Percentiles rank a stretch among this genome's conserved stretches.
Evolutionary conservation across 2,797 vertebrate genomes (phyloP).

Genomic region (Acipenser oxyrinchus): DNA sequence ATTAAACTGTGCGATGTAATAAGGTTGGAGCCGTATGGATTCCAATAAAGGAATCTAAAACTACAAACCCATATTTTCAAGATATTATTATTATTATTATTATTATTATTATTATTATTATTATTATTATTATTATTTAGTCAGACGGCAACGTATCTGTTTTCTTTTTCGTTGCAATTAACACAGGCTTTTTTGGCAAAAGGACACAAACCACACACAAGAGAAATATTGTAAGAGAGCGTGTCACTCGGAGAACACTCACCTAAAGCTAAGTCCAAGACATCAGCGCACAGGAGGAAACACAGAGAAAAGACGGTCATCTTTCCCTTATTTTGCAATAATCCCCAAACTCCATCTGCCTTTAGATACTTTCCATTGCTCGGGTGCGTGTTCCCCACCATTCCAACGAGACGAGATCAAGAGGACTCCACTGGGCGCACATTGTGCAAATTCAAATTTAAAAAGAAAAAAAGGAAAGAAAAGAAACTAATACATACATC

Average conservation of each 20-base stretch:
- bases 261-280: constrained; percentile 71
- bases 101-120: too few species aligned
- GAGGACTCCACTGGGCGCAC: constrained; percentile 58
- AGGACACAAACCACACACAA: too few species aligned
- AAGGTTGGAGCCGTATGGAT: too few species aligned
- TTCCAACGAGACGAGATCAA: constrained; percentile 55
- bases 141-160: too few species aligned
- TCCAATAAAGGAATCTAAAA: too few species aligned
- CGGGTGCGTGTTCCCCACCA: constrained; percentile 65
- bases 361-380: constrained; percentile 60
- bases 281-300: constrained; percentile 71
- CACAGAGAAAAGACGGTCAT: constrained; percentile 72
- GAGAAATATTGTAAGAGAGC: too few species aligned
- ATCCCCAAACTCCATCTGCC: constrained; percentile 74
- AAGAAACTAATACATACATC: constrained; percentile 19
- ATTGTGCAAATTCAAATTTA: constrained; percentile 51
- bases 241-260: constrained; percentile 34
- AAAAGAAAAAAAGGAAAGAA: constrained; percentile 16
- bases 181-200: too few species aligned
- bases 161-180: too few species aligned
- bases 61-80: too few species aligned
- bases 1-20: too few species aligned
- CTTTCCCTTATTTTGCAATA: constrained; percentile 67
- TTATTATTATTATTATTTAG: too few species aligned
- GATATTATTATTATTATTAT: too few species aligned